Base-by-base conservation (phyloP, 1,140 invertebrate genomes). In the Eumeta japonica region DNA sequence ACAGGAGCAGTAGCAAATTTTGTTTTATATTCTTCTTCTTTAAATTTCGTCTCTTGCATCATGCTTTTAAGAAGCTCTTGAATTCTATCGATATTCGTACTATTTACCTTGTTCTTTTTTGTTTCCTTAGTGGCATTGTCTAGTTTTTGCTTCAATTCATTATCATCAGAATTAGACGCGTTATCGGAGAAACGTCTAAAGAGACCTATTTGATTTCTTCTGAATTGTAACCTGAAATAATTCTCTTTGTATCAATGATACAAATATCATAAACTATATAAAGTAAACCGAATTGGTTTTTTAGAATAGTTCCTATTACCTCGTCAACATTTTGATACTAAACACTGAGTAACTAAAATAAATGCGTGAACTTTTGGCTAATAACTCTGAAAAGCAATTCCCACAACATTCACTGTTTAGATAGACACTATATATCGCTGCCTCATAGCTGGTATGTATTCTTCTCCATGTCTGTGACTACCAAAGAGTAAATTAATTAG, bases 11-110 rank as follows among this genome's bases (percentile, higher is more conserved):
- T 59, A 10, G 62, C 52, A 46, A 75, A 72, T 17, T 53, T 66
- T 28, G 62, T 53, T 19, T 48, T 47, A 33, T 72, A 67, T 44
- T 65, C 60, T 35, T 35, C 48, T 18, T 66, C 62, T 11, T 50
- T 55, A 44, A 71, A 62, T 43, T 62, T 58, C 1, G 64, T 72
- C 32, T 63, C 53, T 28, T 60, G 46, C 41, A 74, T 51, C 74
- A 77, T 77, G 35, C 55, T 56, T 48, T 73, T 68, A 10, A 77
- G 34, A 3, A 77, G 55, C 35, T 50, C 44, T 45, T 77, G 70
- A 30, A 75, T 71, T 50, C 66, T 74, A 36, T 70, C 63, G n/a
- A 61, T 71, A 16, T 46, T 53, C 10, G 52, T 46, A 3, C 62
- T 55, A 20, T 45, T 29, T 3, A 19, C 29, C 38, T 62, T 55